A percentile compares a stretch with the other conserved stretches of the same genome.
Conservation (phyloP, 1,140 invertebrate species). For the Eriocheir sinensis region DNA sequence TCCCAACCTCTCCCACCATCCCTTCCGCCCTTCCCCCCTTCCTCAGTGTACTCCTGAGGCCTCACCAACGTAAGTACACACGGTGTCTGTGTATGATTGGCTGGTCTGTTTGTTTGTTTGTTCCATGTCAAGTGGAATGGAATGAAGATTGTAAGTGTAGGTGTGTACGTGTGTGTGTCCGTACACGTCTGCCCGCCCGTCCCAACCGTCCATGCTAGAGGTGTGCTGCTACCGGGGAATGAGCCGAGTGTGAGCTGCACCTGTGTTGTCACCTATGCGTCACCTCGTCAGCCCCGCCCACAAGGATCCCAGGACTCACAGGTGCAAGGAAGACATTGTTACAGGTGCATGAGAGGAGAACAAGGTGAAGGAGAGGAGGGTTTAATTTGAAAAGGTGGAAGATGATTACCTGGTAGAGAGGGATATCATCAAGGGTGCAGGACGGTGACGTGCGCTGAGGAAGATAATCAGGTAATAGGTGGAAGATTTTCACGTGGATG, state of each 20-base stretch:
- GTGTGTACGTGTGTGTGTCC: background rate
- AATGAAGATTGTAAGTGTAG: conserved; percentile 13
- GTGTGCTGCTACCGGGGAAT: background rate
- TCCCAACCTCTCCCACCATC: too few relatives aligned
- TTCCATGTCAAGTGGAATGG: conserved; percentile 15
- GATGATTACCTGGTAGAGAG: too few relatives aligned
- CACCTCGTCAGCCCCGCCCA: background rate
- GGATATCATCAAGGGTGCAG: too few relatives aligned
- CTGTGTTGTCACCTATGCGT: background rate
- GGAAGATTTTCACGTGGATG: too few relatives aligned
- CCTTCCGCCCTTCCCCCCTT: too few relatives aligned
- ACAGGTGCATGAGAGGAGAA: too few relatives aligned
- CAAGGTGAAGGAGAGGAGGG: too few relatives aligned
- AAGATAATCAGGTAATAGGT: too few relatives aligned
- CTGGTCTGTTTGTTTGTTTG: background rate
- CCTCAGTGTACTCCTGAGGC: background rate
- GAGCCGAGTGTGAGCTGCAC: background rate
- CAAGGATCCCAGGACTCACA: background rate
- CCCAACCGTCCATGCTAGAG: background rate
- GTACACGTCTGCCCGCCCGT: conserved; percentile 9
- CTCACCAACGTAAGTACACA: background rate
- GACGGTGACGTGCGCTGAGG: background rate
- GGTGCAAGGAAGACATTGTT: background rate
- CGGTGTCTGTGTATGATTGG: background rate
- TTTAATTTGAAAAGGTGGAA: too few relatives aligned